Conservation (phyloP, 2,888 invertebrate species). For the Dasypogon diadema region DNA sequence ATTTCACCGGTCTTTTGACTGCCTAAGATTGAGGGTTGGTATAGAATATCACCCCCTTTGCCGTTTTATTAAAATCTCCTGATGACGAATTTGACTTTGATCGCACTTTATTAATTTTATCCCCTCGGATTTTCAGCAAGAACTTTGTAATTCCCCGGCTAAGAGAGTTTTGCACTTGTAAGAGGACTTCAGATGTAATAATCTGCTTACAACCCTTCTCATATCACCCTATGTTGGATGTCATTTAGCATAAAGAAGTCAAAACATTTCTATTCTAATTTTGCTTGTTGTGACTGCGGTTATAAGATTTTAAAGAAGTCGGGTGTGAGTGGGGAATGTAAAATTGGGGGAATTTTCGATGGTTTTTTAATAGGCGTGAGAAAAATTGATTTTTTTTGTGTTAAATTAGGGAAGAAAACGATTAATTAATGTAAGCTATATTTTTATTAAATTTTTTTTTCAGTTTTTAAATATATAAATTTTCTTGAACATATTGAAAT, state of each 20-base stretch:
- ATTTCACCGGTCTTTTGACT: no score
- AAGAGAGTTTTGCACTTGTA: background rate
- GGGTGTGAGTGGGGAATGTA: background rate
- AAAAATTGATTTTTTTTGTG: constrained; percentile 9
- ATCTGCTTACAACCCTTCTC: background rate
- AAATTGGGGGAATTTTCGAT: background rate
- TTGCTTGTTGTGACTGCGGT: constrained; percentile 44
- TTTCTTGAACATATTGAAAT: no score
- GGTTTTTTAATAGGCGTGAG: constrained; percentile 6
- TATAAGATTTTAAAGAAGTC: constrained; percentile 23
- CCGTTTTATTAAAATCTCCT: constrained; percentile 35
- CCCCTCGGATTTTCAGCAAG: background rate
- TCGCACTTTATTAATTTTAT: constrained; percentile 52
- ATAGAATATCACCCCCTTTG: no score
- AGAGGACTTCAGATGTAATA: background rate
- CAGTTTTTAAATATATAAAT: no score
- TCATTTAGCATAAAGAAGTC: constrained; percentile 17
- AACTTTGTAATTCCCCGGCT: background rate
- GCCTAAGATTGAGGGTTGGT: no score
- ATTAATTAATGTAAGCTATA: no score
- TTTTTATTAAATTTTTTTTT: no score
- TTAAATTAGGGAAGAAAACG: no score
- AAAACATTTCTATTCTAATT: constrained; percentile 8
- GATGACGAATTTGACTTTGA: constrained; percentile 52
- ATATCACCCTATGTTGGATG: constrained; percentile 8